These are phyloP conservation scores for Drosophila nikananu DNA, from an alignment of 1,140 invertebrate species.

Conservation along the genomic window DNA sequence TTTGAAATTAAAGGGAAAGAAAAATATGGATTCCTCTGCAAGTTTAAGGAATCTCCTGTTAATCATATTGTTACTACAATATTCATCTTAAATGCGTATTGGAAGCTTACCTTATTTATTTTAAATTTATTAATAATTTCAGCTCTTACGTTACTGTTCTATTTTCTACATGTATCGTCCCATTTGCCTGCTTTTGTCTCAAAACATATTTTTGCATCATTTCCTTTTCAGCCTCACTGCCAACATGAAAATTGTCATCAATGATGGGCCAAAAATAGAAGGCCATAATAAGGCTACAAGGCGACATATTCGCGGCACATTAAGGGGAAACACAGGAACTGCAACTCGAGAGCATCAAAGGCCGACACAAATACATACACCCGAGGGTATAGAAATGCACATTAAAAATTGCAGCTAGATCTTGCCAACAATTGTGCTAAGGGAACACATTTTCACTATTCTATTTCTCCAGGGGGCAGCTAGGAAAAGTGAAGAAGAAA, in stretches of 20 bases:
- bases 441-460: conserved; percentile 56
- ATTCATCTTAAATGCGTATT: neutral
- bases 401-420: conserved; percentile 61
- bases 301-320: conserved; percentile 51
- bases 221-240: conserved; percentile 10
- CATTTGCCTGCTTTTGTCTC: conserved; percentile 9
- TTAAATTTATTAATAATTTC: neutral
- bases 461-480: conserved; percentile 15
- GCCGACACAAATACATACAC: conserved; percentile 24
- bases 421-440: conserved; percentile 47
- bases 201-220: conserved; percentile 18
- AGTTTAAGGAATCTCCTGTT: neutral
- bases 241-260: conserved; percentile 44
- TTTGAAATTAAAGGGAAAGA: neutral
- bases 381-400: conserved; percentile 48
- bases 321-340: conserved; percentile 33
- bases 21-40: neutral
- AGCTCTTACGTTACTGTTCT: neutral
- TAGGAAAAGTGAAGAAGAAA: conserved; percentile 27
- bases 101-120: neutral
- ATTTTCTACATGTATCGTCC: neutral
- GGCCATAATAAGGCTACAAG: conserved; percentile 51
- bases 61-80: too few relatives aligned
- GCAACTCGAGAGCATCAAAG: conserved; percentile 63
- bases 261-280: conserved; percentile 58